Evolutionary conservation across 2,888 invertebrate species (phyloP), one percentile per base, ranked within the genome.

Genomic region (Andricus curvator): DNA sequence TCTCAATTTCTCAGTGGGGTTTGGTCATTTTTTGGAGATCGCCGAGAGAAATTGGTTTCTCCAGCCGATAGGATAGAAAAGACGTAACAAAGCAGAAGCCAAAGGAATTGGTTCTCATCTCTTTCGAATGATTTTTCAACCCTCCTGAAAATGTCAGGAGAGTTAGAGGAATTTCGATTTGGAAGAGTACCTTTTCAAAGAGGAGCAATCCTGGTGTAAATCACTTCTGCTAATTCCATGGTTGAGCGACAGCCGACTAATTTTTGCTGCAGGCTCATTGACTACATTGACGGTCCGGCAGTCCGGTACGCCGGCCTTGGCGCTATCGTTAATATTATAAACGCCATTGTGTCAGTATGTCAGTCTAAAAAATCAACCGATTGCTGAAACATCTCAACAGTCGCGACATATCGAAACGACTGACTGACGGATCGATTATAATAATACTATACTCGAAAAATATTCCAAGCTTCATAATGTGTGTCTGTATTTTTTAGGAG

Each of bases 261-360:
- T 88, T 88, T 87, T 88, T 87, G 86, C 86, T 81, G 64, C 78
- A 80, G 83, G 85, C 85, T 84, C 79, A 86, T 86, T 33, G 33
- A 84, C 80, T 82, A 65, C 48, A 13, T 44, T 44, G 44, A 44
- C 44, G 77, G 74, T 80, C 67, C 82, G 83, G 84, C 85, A 8
- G 37, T 37, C 37, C 37, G 37, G 37, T 8, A 37, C 9, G 79
- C 67, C 82, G 83, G 84, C 85, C 88, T 86, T 85, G 84, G 17
- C 80, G 66, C 77, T 88, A 83, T 88, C 79, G 78, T 88, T 87
- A 85, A 88, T 88, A 88, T 86, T 86, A 82, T 83, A 88, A 80
- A 80, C 79, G 85, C 82, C 84, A 89, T 84, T 89, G 88, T 89
- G 88, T 86, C 88, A 89, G 85, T 89, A 85, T 89, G 89, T 83